Percentiles rank a stretch among this genome's conserved stretches.
Conservation (phyloP, 92 coral and sea anemone species). For the Micromussa lordhowensis region DNA sequence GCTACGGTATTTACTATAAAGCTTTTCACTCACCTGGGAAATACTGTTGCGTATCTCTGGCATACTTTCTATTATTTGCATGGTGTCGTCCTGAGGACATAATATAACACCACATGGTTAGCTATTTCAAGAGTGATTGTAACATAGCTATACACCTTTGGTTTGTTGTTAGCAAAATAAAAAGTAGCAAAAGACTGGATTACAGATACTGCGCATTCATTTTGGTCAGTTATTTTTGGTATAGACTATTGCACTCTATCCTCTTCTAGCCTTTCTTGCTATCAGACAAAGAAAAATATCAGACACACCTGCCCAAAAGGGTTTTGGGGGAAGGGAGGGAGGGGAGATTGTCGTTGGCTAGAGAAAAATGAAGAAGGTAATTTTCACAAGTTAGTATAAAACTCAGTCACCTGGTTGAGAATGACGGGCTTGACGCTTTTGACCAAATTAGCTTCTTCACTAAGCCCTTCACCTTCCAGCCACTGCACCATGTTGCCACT, state of each 20-base stretch:
- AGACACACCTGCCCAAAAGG: not conserved
- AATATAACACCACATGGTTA: not conserved
- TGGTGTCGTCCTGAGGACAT: constrained; percentile 65
- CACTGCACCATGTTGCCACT: constrained; percentile 69
- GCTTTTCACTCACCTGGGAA: constrained; percentile 56
- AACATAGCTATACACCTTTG: not conserved
- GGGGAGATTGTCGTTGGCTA: not conserved
- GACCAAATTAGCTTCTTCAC: constrained; percentile 65
- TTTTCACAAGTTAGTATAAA: not conserved
- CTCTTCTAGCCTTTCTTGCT: too few relatives aligned
- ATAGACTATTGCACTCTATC: too few relatives aligned
- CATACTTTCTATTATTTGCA: constrained; percentile 74
- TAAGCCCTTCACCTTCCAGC: constrained; percentile 81
- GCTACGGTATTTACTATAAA: not conserved
- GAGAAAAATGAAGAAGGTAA: not conserved
- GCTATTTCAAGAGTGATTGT: not conserved
- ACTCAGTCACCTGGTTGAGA: constrained; percentile 75
- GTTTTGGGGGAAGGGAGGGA: not conserved
- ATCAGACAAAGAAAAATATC: too few relatives aligned
- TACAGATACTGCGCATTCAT: too few relatives aligned
- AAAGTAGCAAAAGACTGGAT: too few relatives aligned
- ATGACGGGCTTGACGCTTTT: constrained; percentile 59
- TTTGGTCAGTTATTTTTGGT: too few relatives aligned
- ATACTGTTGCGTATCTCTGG: constrained; percentile 77
- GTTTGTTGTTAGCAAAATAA: too few relatives aligned